These are phyloP conservation scores for Fragum fragum DNA, from an alignment of 2,888 invertebrate species.

Conservation along the genomic window DNA sequence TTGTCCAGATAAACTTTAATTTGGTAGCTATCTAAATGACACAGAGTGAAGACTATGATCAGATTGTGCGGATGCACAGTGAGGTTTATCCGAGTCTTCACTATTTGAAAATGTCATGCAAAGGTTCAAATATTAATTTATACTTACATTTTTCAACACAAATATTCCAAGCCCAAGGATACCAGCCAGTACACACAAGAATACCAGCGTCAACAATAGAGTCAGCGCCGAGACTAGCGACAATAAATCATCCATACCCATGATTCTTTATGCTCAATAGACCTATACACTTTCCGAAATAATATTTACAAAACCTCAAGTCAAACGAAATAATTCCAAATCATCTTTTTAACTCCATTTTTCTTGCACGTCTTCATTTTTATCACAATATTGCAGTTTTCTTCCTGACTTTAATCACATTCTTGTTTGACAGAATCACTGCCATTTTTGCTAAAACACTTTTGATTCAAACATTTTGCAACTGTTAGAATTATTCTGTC, in stretches of 20 bases:
- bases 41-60: no score
- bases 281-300: background rate
- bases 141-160: conserved; percentile 81
- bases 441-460: conserved; percentile 2
- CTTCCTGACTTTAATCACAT: conserved; percentile 24
- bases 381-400: background rate
- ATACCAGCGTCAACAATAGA: conserved; percentile 78
- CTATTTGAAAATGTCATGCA: no score
- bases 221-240: conserved; percentile 78
- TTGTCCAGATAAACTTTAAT: no score
- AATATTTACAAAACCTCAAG: background rate
- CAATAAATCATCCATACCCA: conserved; percentile 73
- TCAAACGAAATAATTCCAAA: background rate
- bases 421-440: background rate
- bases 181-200: conserved; percentile 80
- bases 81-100: no score
- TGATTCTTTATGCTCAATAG: background rate
- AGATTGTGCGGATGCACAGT: no score
- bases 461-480: background rate
- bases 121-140: no score
- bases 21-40: no score
- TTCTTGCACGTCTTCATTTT: background rate
- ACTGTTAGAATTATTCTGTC: no score
- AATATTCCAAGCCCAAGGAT: conserved; percentile 80
- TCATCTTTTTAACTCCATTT: background rate